Evolutionary conservation across 2,888 invertebrate species (phyloP).

Genomic region (Tipula unca): DNA sequence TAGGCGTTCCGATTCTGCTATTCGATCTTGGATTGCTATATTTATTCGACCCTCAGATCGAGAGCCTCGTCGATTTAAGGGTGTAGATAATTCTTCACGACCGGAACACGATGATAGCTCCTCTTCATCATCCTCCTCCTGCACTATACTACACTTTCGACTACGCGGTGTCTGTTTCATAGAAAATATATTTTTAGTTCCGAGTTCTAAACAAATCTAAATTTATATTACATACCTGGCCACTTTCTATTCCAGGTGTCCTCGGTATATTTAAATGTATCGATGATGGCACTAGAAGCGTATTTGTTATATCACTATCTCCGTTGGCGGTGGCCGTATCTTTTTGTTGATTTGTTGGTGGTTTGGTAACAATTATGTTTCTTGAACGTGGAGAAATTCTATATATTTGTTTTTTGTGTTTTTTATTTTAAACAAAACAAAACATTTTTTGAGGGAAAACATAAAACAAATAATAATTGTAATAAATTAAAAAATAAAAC

Average conservation of each 20-base stretch:
- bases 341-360: not conserved
- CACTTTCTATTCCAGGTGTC: constrained; percentile 51
- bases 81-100: constrained; percentile 48
- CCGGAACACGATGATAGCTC: constrained; percentile 42
- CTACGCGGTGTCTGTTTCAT: constrained; percentile 48
- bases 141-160: constrained; percentile 85
- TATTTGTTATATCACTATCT: constrained; percentile 3
- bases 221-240: constrained; percentile 16
- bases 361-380: constrained; percentile 8
- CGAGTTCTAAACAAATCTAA: not conserved
- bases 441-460: not conserved
- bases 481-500: constrained; percentile 16
- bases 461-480: constrained; percentile 2
- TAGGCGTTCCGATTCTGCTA: constrained; percentile 49
- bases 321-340: not conserved
- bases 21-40: constrained; percentile 54
- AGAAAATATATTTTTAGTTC: not conserved
- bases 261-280: constrained; percentile 49
- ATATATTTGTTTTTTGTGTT: not conserved
- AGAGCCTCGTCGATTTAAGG: constrained; percentile 59
- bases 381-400: constrained; percentile 25
- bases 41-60: constrained; percentile 74
- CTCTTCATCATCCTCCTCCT: constrained; percentile 87
- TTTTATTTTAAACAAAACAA: constrained; percentile 15
- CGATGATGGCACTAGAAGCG: constrained; percentile 14